Base-by-base conservation (phyloP, 1,140 invertebrate species). In the Macrostomum lignano region DNA sequence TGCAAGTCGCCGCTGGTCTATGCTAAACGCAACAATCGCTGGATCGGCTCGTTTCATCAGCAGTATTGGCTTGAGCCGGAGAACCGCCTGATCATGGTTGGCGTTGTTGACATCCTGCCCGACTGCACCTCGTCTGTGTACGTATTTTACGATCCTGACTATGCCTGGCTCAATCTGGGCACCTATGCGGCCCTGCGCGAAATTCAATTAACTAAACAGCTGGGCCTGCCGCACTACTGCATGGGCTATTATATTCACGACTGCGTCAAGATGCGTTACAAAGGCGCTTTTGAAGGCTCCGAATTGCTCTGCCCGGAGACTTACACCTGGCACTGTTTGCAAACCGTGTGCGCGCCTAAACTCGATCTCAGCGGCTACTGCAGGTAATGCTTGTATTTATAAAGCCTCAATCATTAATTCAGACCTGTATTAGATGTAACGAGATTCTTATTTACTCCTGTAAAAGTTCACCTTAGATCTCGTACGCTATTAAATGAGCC, bases 221-320 rank as follows among this genome's bases (percentile, higher is more conserved):
- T 31, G 22, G 10, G n/a, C 20, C 20, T 13, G 30, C n/a, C n/a
- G 22, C 22, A 14, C 55, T 96, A 96, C 53, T 94, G 94, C 46
- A 84, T 96, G 79, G 88, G 88, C 21, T 96, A 72, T 56, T 98
- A 96, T 47, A 84, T 96, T 46, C 82, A 94, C 57, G 69, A 74
- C 0, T 96, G 88, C 52, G 67, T 67, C 0, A 98, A 98, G 61
- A 98, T 98, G 88, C 65, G 70, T 35, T 88, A 88, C 46, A 64
- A 66, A 59, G 77, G 74, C 9, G 69, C 72, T 47, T 72, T 74
- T 47, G 53, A 47, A 23, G 78, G 82, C 2, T 93, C 84, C 0
- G 74, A 70, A 48, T 60, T 98, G n/a, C 58, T 88, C 0, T 96
- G 91, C 56, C 84, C 86, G 2, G 78, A 91, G 61, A 72, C 71